Base-by-base conservation (phyloP, 1,140 invertebrate species). In the Sitobion miscanthi region DNA sequence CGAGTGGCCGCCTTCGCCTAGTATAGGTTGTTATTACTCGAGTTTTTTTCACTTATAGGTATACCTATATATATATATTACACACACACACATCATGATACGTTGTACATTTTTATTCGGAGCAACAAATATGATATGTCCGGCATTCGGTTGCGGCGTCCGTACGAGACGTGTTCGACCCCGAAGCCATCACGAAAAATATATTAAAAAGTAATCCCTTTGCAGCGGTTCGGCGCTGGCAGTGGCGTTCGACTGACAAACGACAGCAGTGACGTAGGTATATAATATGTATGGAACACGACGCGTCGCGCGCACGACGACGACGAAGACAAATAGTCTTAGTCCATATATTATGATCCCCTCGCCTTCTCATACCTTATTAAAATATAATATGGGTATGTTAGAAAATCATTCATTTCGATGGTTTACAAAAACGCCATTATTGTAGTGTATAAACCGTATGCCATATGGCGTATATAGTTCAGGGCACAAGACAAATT, bases 181-280 rank as follows among this genome's bases (percentile, higher is more conserved):
- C 88, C 52, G 88, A 89, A 89, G 88, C 88, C 21, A 89, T 89
- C 88, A 89, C 88, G 88, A 89, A 57, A 38, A 89, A 89, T 57
- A 42, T 30, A 52, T 9, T n/a, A 23, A 88, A 20, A 35, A 21
- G 35, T 35, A 54, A 47, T 21, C 49, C 49, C 88, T 54, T 89
- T 35, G 23, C 21, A 25, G 85, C 83, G 30, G 57, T 11, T 11
- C 0, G 57, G 62, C 30, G 38, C 42, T n/a, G 23, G 83, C 42
- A 23, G 47, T 23, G 87, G 6, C 49, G 87, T 54, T n/a, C 7
- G 14, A n/a, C 62, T n/a, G 62, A n/a, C 62, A n/a, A 77, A n/a
- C 30, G 9, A n/a, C 5, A n/a, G 30, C 62, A 17, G 62, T 30
- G 11, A 77, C n/a, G 62, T 14, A 17, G 5, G 17, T 77, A n/a